These are phyloP conservation scores for Acromyrmex charruanus DNA, from an alignment of 1,140 invertebrate species.

Conservation along the genomic window DNA sequence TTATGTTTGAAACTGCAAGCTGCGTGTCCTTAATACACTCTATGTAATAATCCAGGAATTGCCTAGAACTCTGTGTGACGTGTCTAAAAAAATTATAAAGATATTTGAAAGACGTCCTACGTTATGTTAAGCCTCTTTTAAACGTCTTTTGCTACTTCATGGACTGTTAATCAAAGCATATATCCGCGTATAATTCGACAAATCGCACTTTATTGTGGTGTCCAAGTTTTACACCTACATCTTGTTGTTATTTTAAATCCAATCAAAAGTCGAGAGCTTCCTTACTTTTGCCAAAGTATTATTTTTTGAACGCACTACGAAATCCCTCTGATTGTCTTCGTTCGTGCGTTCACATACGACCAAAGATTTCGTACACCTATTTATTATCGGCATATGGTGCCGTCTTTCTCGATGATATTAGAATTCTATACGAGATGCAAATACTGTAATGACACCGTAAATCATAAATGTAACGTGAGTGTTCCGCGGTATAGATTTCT, in stretches of 20 bases:
- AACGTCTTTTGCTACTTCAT: not conserved
- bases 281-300: conserved; percentile 55
- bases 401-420: conserved; percentile 10
- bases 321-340: conserved; percentile 17
- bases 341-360: conserved; percentile 11
- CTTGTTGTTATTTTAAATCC: not conserved
- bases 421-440: conserved; percentile 4
- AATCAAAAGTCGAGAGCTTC: conserved; percentile 11
- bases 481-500: conserved; percentile 9
- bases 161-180: conserved; percentile 12
- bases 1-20: conserved; percentile 24
- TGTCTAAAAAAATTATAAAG: conserved; percentile 9
- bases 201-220: conserved; percentile 15
- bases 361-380: conserved; percentile 35
- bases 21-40: conserved; percentile 36
- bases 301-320: conserved; percentile 6
- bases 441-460: conserved; percentile 26
- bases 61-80: conserved; percentile 10
- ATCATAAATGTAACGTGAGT: conserved; percentile 11
- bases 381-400: conserved; percentile 15
- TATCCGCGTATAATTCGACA: not conserved
- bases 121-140: not conserved
- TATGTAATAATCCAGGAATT: not conserved
- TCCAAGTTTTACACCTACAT: not conserved
- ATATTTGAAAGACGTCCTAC: conserved; percentile 18